Evolutionary conservation across 2,113 vertebrate genomes (phyloP).

Genomic region (Melozone crissalis): DNA sequence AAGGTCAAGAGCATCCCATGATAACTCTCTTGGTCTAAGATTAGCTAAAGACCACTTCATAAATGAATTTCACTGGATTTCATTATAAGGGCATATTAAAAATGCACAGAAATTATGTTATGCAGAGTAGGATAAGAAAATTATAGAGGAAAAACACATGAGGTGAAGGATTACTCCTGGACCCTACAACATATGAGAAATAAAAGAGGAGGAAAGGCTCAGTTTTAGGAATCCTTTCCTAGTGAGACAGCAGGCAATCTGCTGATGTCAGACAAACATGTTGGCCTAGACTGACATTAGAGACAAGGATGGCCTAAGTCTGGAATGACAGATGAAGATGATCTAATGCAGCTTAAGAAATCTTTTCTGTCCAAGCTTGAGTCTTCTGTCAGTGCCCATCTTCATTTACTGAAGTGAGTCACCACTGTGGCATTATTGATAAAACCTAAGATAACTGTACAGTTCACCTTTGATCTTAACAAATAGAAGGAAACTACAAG

Average conservation of each 20-base stretch:
- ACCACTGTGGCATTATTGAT: neutral
- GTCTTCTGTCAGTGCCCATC: neutral
- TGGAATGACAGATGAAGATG: neutral
- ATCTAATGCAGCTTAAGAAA: neutral
- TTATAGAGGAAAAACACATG: neutral
- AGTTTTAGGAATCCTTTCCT: neutral
- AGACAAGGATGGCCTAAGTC: neutral
- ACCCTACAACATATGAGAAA: neutral
- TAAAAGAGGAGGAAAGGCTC: neutral
- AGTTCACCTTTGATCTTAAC: neutral
- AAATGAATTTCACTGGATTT: neutral
- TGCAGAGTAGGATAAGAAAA: neutral
- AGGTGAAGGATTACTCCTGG: neutral
- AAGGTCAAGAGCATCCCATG: neutral
- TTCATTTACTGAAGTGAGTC: neutral
- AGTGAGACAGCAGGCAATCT: neutral
- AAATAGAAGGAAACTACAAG: neutral
- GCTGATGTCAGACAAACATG: neutral
- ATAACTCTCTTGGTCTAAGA: neutral
- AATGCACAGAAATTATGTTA: neutral
- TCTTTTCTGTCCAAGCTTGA: neutral
- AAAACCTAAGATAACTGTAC: neutral
- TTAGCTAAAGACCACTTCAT: neutral
- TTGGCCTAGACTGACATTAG: neutral
- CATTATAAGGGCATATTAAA: neutral